A percentile compares a stretch with the other conserved stretches of the same genome.
phyloP scores from a whole-genome alignment of 2,888 invertebrate genomes.

The Camponotus fellah region DNA sequence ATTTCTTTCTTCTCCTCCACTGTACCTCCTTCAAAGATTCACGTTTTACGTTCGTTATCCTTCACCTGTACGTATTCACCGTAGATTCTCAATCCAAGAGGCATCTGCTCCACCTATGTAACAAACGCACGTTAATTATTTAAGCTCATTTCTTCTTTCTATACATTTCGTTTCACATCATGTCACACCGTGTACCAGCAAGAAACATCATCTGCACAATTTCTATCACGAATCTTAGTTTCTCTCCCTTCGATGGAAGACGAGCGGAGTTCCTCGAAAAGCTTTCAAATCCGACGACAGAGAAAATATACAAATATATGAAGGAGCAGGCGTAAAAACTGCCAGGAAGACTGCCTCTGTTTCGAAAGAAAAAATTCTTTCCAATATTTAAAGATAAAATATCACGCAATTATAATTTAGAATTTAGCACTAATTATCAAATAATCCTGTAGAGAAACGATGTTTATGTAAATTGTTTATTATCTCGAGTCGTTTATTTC shows the following conservation, averaged over 20 bases:
- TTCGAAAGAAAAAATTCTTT: conserved; percentile 1
- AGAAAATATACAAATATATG: conserved; percentile 39
- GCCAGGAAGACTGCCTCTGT: conserved; percentile 45
- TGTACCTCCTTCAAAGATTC: background rate
- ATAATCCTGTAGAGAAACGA: background rate
- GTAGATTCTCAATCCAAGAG: background rate
- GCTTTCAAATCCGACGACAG: conserved; percentile 25
- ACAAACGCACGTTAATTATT: conserved; percentile 34
- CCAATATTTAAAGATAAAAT: background rate
- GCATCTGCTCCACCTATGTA: conserved; percentile 2
- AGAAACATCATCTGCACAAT: conserved; percentile 18
- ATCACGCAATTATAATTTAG: background rate
- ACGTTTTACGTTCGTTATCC: conserved; percentile 5
- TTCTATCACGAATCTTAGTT: background rate
- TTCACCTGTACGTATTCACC: background rate
- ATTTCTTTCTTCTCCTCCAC: conserved; percentile 5
- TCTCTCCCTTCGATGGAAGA: background rate
- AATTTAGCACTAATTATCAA: conserved; percentile 8
- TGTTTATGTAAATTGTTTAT: background rate
- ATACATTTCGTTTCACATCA: conserved; percentile 8
- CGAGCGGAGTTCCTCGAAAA: conserved; percentile 26
- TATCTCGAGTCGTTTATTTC: background rate
- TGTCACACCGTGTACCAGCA: background rate
- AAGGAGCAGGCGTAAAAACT: conserved; percentile 49
- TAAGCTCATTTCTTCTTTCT: background rate